Base-by-base conservation (phyloP, 1,140 invertebrate genomes). In the Paralvinella palmiformis region DNA sequence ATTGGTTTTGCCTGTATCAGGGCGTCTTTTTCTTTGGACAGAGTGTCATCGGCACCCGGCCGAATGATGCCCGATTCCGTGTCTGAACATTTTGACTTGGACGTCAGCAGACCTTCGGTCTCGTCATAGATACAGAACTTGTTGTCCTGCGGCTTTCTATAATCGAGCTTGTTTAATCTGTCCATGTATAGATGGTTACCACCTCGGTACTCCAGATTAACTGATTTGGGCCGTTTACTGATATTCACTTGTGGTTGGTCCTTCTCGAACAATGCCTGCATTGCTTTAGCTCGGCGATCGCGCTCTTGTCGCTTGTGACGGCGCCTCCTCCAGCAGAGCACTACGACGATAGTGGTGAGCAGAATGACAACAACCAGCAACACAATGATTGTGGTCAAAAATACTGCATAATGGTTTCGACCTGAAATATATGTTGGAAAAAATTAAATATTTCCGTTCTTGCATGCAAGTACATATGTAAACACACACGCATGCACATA, bases 201-300 rank as follows among this genome's bases (percentile, higher is more conserved):
- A 10, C 58, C 58, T 20, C 27, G 33, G 17, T 10, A 45, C 33
- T 60, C 58, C 10, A 60, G 31, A 37, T 60, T 60, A 20, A 37
- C 44, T 36, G 58, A 60, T 20, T 60, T 60, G 36, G 58, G 58
- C 17, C 58, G 35, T 27, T 29, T 22, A 10, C n/a, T 41, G 37
- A 10, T n/a, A 10, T n/a, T n/a, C 10, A 10, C 35, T 20, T 60
- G 33, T 60, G 22, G 1, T 36, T 33, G 58, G 36, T 45, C 10
- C 13, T 58, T 1, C 32, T 7, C 27, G 50, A 13, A 24, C 24
- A 58, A 17, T 13, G 13, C 15, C 32, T 35, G 36, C 33, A 4
- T 22, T 24, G 24, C 17, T 37, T 32, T 10, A 33, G 35, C 58
- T 31, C 44, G 6, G 33, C 35, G 20, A 22, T 4, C 17, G 22